Percentiles rank a stretch among this genome's conserved stretches.
Evolutionary conservation across 2,797 vertebrate genomes (phyloP).

Genomic region (Trachurus trachurus): DNA sequence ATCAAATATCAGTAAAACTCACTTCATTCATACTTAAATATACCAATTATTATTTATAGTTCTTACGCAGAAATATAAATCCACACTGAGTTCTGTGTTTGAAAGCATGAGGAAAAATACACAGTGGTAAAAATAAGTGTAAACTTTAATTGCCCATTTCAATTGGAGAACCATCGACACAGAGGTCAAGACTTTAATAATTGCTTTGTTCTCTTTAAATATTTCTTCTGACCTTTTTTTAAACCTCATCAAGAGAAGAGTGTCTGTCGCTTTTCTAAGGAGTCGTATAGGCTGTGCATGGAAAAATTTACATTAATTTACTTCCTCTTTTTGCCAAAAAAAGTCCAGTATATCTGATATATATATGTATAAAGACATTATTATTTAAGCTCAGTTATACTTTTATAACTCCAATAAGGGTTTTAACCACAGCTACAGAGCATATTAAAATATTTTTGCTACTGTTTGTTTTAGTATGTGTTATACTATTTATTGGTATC

Average conservation of each 20-base stretch:
- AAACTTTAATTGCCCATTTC: slow-evolving; percentile 11
- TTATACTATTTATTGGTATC: background rate
- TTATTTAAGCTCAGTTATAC: too few species aligned
- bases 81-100: background rate
- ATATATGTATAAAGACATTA: too few species aligned
- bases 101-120: slow-evolving; percentile 3
- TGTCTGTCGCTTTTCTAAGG: background rate
- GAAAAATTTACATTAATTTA: background rate
- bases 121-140: background rate
- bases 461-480: background rate
- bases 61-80: slow-evolving; percentile 9
- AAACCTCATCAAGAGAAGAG: slow-evolving; percentile 11
- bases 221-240: slow-evolving; percentile 19
- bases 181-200: slow-evolving; percentile 1
- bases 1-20: slow-evolving; percentile 10
- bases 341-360: too few species aligned
- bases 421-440: background rate
- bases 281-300: background rate
- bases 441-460: background rate
- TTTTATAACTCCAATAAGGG: background rate
- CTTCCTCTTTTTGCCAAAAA: background rate
- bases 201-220: background rate
- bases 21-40: slow-evolving; percentile 17
- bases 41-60: background rate
- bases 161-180: background rate